Conservation (phyloP, 2,888 invertebrate species). For the Coenonympha glycerion region DNA sequence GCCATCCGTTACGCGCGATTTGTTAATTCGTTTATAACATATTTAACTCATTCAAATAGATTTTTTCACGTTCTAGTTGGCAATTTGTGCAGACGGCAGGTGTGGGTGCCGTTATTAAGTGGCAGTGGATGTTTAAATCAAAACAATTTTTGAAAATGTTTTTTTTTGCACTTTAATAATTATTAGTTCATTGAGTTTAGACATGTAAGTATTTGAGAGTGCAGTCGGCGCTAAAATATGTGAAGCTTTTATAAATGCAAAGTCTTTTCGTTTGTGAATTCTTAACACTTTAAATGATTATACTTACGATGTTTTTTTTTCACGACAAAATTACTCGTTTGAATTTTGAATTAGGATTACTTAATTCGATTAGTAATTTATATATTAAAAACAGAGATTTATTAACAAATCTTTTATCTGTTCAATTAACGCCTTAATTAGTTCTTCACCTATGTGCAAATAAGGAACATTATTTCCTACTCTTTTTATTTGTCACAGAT, state of each 20-base stretch:
- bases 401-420: no score
- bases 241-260: background rate
- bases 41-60: background rate
- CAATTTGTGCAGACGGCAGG: background rate
- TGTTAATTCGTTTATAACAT: constrained; percentile 7
- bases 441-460: no score
- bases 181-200: no score
- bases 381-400: no score
- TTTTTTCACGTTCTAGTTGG: background rate
- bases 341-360: no score
- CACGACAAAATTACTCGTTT: no score
- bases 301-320: no score
- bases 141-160: constrained; percentile 1
- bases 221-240: background rate
- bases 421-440: no score
- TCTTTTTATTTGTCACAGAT: no score
- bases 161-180: constrained; percentile 1
- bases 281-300: background rate
- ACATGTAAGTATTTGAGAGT: background rate
- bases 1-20: constrained; percentile 6
- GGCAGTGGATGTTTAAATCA: background rate
- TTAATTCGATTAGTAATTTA: no score
- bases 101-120: background rate
- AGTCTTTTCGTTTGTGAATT: background rate
- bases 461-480: no score